These are phyloP conservation scores for Puffinus mauretanicus DNA, from an alignment of 2,113 vertebrate genomes.

Conservation along the genomic window DNA sequence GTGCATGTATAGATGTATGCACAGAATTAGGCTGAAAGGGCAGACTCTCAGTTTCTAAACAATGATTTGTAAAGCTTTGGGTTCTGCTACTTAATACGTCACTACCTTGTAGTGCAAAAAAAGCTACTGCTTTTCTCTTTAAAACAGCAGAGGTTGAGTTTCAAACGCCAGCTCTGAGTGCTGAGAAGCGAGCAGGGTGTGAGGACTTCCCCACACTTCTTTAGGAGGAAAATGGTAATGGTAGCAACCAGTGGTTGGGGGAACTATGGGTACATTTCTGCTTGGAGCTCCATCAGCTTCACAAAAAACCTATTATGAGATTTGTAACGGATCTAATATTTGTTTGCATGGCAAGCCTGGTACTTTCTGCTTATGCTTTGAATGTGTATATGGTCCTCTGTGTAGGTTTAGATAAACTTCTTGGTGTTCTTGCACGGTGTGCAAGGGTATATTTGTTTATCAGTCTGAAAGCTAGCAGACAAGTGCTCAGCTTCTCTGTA, in stretches of 20 bases:
- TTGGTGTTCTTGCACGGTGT: not conserved
- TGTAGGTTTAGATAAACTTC: fast-evolving
- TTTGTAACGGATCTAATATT: not conserved
- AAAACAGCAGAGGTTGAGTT: not conserved
- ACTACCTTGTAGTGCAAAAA: not conserved
- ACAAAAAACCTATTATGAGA: not conserved
- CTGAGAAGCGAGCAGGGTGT: not conserved
- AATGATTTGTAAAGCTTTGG: not conserved
- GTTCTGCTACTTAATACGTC: not conserved
- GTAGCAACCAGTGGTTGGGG: conserved; percentile 75
- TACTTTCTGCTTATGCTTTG: not conserved
- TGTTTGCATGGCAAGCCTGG: not conserved
- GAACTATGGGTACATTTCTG: conserved; percentile 11
- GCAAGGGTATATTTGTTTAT: not conserved
- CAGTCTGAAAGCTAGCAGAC: not conserved
- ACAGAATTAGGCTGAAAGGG: not conserved
- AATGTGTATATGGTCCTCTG: fast-evolving
- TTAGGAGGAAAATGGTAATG: not conserved
- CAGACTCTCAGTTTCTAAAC: not conserved
- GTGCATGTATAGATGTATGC: not conserved
- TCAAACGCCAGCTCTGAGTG: not conserved
- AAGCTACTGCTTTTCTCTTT: not conserved
- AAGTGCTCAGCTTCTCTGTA: not conserved
- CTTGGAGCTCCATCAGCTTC: not conserved
- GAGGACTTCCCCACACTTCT: not conserved